These are phyloP conservation scores for Thryonomys swinderianus DNA, from an alignment of 2,113 vertebrate species.

Conservation along the genomic window DNA sequence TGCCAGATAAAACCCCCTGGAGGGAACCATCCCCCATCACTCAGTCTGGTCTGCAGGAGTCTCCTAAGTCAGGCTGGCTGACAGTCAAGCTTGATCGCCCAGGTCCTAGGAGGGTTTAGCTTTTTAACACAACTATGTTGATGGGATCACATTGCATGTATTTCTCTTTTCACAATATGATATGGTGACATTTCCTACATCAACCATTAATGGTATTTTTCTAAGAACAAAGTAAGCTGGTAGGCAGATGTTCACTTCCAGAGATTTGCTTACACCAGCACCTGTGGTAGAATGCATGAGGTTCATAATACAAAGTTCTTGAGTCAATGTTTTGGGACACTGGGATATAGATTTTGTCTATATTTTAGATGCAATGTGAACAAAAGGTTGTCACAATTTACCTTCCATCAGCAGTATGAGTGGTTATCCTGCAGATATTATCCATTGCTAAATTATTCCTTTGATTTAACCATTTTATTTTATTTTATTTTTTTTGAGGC, in stretches of 20 bases:
- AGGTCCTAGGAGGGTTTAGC: neutral
- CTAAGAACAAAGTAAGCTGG: neutral
- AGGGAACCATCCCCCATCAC: neutral
- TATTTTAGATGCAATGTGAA: neutral
- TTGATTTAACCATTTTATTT: neutral
- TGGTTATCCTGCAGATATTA: neutral
- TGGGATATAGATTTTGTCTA: neutral
- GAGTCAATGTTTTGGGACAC: neutral
- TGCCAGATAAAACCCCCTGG: neutral
- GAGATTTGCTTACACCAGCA: neutral
- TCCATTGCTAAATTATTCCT: neutral
- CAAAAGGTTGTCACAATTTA: neutral
- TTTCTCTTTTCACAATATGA: neutral
- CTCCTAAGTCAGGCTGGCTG: neutral
- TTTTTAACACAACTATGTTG: too few relatives aligned
- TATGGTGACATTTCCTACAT: neutral
- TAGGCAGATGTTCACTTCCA: neutral
- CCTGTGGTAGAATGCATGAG: neutral
- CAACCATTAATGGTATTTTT: neutral
- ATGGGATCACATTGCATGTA: neutral
- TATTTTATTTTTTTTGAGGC: too few relatives aligned
- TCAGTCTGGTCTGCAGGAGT: neutral
- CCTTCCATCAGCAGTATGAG: neutral
- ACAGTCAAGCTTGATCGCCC: neutral
- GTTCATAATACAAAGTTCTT: neutral